phyloP scores from a whole-genome alignment of 2,888 invertebrate species.

The Trissoscelio sp. region DNA sequence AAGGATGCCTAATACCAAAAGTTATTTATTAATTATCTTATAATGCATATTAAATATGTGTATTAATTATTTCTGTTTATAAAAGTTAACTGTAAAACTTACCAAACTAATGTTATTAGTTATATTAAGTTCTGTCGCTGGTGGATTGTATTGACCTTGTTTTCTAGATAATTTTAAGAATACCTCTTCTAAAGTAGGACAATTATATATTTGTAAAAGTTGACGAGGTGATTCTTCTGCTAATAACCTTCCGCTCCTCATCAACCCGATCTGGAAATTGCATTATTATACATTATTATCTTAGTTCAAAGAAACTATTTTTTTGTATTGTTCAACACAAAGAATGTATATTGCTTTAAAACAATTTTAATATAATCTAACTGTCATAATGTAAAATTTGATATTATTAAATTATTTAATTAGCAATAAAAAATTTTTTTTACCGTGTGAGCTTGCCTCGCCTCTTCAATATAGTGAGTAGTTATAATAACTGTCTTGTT shows the following conservation, averaged over 20 bases:
- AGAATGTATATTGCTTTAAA: too few species aligned
- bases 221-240: slow-evolving; percentile 96
- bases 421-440: slow-evolving; percentile 3
- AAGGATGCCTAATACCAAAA: slow-evolving; percentile 85
- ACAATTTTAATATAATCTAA: too few species aligned
- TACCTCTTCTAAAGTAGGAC: slow-evolving; percentile 94
- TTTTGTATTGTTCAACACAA: too few species aligned
- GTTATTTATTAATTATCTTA: not conserved
- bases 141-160: slow-evolving; percentile 84
- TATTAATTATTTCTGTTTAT: not conserved
- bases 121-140: slow-evolving; percentile 86
- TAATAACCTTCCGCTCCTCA: slow-evolving; percentile 95
- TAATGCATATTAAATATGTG: too few species aligned
- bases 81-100: slow-evolving; percentile 65
- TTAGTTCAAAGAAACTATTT: slow-evolving; percentile 1
- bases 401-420: too few species aligned
- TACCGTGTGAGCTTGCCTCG: slow-evolving; percentile 87
- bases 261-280: slow-evolving; percentile 92
- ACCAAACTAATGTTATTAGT: slow-evolving; percentile 90
- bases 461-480: slow-evolving; percentile 95
- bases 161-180: slow-evolving; percentile 94
- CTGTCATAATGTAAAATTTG: too few species aligned
- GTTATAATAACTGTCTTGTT: slow-evolving; percentile 93
- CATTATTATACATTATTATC: slow-evolving; percentile 27
- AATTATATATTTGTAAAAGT: slow-evolving; percentile 92